Base-by-base conservation (phyloP, 2,113 vertebrate genomes). In the Promerops cafer region DNA sequence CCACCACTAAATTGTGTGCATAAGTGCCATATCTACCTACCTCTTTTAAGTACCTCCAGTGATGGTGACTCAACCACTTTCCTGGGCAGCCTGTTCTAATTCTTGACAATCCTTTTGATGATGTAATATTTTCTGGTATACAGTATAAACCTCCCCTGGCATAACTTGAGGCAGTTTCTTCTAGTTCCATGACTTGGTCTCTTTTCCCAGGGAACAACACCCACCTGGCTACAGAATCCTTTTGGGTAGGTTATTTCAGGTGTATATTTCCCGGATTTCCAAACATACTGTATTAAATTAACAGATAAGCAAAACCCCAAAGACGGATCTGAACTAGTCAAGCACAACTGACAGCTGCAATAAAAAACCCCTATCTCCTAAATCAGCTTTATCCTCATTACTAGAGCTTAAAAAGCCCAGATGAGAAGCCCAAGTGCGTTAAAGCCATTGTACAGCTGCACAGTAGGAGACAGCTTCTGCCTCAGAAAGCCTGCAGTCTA, bases 371-470 rank as follows among this genome's bases (percentile, higher is more conserved):
- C 13, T 42, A 33, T 86, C 64, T 84, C 11, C 5, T 92, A 84
- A 92, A 90, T 89, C 80, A 92, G 13, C 15, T 66, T 93, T 61
- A 77, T 77, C 10, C 40, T 80, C n/a, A 6, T 72, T 63, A 17
- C 23, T 65, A 45, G 57, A 45, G 31, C 31, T 87, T 93, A 76
- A 83, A 64, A 47, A 4, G 27, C 56, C 44, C 70, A 80, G 49
- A 49, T 85, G 82, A 83, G 85, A 82, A 83, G 33, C 44, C 15
- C 66, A 92, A 76, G 39, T 79, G 30, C 70, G n/a, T 56, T 81
- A 70, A 90, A 86, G n/a, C 54, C 60, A 53, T 39, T 50, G 59
- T 59, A 31, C 50, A 80, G 39, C 65, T 50, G 47, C 88, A 69
- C 35, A 44, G 35, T 1, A 66, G 39, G 68, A 93, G 47, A 35